Percentiles rank a stretch among this genome's conserved stretches.
Evolutionary conservation across 2,888 invertebrate genomes (phyloP).

Genomic region (Melanophora roralis): DNA sequence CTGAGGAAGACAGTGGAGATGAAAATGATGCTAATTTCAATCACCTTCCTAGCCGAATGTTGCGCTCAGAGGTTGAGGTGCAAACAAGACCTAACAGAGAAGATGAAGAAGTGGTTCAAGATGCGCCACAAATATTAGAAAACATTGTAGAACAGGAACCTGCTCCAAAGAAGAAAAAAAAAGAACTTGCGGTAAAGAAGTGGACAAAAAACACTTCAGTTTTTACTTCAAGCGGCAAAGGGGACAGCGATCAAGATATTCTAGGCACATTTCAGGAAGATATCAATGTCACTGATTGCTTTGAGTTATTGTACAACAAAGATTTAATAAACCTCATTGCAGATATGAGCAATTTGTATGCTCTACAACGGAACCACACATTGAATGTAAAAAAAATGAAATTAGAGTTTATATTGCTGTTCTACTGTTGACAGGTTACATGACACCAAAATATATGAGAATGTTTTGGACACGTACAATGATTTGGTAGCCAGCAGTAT

Average conservation of each 20-base stretch:
- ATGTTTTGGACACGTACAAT: too few relatives aligned
- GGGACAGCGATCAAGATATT: background rate
- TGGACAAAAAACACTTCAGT: background rate
- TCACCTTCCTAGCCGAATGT: background rate
- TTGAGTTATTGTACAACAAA: too few relatives aligned
- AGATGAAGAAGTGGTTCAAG: background rate
- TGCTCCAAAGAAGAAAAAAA: slow-evolving; percentile 9
- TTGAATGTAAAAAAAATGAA: slow-evolving; percentile 32
- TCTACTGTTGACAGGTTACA: slow-evolving; percentile 46
- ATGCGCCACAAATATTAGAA: background rate
- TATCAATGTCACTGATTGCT: too few relatives aligned
- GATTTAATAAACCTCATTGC: too few relatives aligned
- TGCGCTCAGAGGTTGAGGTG: background rate
- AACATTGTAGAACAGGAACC: background rate
- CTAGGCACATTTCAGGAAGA: background rate
- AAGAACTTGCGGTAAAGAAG: background rate
- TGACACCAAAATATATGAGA: too few relatives aligned
- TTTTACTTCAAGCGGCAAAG: background rate
- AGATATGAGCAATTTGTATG: too few relatives aligned
- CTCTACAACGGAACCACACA: too few relatives aligned
- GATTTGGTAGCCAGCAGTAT: too few relatives aligned
- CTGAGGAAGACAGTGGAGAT: slow-evolving; percentile 54
- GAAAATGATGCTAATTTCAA: background rate
- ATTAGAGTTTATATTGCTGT: slow-evolving; percentile 46
- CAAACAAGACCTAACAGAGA: background rate